Percentiles rank a stretch among this genome's conserved stretches.
phyloP scores from a whole-genome alignment of 2,888 invertebrate species.

The Stegophylla sp. region DNA sequence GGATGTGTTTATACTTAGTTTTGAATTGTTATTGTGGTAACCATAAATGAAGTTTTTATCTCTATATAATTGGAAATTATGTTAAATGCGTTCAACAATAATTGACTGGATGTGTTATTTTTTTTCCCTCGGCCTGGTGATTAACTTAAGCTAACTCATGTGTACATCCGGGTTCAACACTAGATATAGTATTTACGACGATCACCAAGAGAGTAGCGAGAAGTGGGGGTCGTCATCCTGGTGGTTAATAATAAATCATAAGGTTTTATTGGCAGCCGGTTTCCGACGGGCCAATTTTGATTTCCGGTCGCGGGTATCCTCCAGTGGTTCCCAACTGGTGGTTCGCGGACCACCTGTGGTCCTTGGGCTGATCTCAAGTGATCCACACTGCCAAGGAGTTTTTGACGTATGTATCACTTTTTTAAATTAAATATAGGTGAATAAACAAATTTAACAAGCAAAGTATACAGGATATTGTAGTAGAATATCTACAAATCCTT shows the following conservation, averaged over 20 bases:
- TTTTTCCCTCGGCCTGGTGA: neutral
- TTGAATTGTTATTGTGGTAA: neutral
- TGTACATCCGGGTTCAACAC: neutral
- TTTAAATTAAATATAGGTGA: no score
- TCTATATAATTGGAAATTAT: neutral
- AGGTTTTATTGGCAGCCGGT: constrained; percentile 49
- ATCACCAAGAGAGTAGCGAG: neutral
- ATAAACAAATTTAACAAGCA: no score
- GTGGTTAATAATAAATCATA: constrained; percentile 53
- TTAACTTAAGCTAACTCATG: neutral
- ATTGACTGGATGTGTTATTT: neutral
- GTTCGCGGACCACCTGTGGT: no score
- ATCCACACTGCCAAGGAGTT: no score
- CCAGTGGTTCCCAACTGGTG: no score
- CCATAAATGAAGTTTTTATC: neutral
- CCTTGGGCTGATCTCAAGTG: no score
- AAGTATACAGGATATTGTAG: no score
- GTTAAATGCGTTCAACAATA: neutral
- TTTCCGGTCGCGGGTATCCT: constrained; percentile 47
- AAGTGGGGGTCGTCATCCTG: neutral
- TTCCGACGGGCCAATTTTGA: constrained; percentile 53
- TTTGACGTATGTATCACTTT: no score
- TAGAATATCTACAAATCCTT: no score
- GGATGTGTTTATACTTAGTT: constrained; percentile 21
- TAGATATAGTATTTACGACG: neutral